phyloP scores from a whole-genome alignment of 2,888 invertebrate genomes.

The Cosmorhoe ocellata region DNA sequence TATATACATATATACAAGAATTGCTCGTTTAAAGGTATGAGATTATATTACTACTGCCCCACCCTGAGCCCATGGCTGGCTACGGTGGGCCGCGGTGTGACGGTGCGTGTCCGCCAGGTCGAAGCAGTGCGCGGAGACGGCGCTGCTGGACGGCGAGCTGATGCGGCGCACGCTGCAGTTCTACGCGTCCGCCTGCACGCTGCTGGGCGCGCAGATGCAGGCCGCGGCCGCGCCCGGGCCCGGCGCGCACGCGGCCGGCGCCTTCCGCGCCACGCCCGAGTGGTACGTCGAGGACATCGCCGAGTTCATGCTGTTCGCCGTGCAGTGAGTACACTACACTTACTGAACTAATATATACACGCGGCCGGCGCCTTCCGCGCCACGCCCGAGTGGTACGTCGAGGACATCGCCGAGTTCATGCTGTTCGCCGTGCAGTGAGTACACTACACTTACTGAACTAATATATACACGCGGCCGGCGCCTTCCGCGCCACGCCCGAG shows the following conservation, averaged over 20 bases:
- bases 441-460: not conserved
- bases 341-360: not conserved
- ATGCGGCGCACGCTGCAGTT: conserved; percentile 92
- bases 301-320: conserved; percentile 95
- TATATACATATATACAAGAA: no score
- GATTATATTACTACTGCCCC: no score
- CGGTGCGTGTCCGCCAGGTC: no score
- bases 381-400: conserved; percentile 98
- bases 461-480: conserved; percentile 60
- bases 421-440: conserved; percentile 94
- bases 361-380: conserved; percentile 89
- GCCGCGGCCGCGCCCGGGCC: conserved; percentile 81
- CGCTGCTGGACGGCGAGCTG: conserved; percentile 91
- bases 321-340: conserved; percentile 86
- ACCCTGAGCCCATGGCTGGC: no score
- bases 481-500: conserved; percentile 96
- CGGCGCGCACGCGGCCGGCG: conserved; percentile 68
- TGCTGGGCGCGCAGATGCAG: conserved; percentile 90
- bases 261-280: conserved; percentile 96
- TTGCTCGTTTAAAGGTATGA: no score
- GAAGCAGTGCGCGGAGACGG: conserved; percentile 96
- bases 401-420: conserved; percentile 98
- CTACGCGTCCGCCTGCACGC: conserved; percentile 92
- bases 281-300: conserved; percentile 99
- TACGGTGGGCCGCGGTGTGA: no score